Conservation (phyloP, 1,140 invertebrate species). For the Telenomus remus region DNA sequence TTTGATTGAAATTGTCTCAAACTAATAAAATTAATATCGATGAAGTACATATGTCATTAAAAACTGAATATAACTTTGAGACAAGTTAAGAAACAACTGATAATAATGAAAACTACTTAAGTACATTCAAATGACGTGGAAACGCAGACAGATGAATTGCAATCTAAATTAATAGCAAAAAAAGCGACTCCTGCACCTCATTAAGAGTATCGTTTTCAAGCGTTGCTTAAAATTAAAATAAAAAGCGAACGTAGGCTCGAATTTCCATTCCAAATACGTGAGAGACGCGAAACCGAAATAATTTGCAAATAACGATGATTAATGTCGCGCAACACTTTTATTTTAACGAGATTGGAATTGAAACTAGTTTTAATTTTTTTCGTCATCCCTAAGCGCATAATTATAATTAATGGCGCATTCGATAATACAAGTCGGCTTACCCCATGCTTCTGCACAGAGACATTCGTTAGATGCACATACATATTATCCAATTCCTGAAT, state of each 20-base stretch:
- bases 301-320: conserved; percentile 49
- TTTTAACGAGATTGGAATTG: conserved; percentile 48
- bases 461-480: conserved; percentile 92
- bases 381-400: conserved; percentile 20
- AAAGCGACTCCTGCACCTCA: conserved; percentile 4
- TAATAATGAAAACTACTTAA: background rate
- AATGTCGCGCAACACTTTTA: conserved; percentile 39
- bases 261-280: conserved; percentile 35
- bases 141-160: background rate
- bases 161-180: conserved; percentile 17
- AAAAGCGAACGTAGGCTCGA: conserved; percentile 2
- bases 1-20: too few relatives aligned
- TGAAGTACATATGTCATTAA: too few relatives aligned
- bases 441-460: conserved; percentile 91
- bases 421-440: conserved; percentile 73
- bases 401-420: conserved; percentile 50
- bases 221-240: conserved; percentile 16
- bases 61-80: too few relatives aligned
- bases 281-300: conserved; percentile 35
- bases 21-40: too few relatives aligned
- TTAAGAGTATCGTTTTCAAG: conserved; percentile 26
- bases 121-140: background rate
- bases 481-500: conserved; percentile 87
- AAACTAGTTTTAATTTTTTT: conserved; percentile 14
- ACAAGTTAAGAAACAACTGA: background rate